Evolutionary conservation across 92 coral and sea anemone genomes (phyloP), one percentile per base, ranked within the genome.

Genomic region (Nematostella vectensis): DNA sequence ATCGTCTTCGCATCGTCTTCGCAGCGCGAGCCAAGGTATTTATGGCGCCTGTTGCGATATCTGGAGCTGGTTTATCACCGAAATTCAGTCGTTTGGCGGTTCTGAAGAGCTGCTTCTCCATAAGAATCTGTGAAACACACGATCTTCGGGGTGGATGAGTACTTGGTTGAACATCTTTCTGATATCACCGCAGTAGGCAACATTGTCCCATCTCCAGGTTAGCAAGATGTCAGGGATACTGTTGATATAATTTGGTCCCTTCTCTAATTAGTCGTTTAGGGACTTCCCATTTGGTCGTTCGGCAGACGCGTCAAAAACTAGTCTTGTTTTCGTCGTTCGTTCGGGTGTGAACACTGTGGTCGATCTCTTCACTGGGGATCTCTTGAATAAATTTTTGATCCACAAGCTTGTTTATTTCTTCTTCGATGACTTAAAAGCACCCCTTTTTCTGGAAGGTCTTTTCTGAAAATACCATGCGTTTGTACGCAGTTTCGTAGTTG

Each of bases 1-100:
- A n/a, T n/a, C n/a, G n/a, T n/a, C n/a, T n/a, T n/a, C n/a, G n/a
- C n/a, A n/a, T 33, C 40, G 40, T 33, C 15, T 33, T 15, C 40
- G 40, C 54, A 13, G 48, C 54, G 29, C 69, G 62, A 11, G 74
- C 78, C 17, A 72, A 18, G 31, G 63, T 24, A 29, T 58, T 57
- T 39, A 81, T 58, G 22, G 71, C 48, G 31, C 57, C 65, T 11
- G 76, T 50, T 3, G 83, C 79, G 9, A 82, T 82, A 33, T 82
- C 78, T 29, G 89, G 83, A 11, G 83, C 76, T 24, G 83, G 75
- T 59, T 63, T 81, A 54, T 76, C 80, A 45, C 83, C 76, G 33
- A 82, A 70, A 52, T 65, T 69, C 18, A 81, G 2, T 63, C 78
- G 33, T 49, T 54, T 25, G 78, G 70, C 9, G 17, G 55, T 2